These are phyloP conservation scores for Agriopis aurantiaria DNA, from an alignment of 2,888 invertebrate species.

Conservation along the genomic window DNA sequence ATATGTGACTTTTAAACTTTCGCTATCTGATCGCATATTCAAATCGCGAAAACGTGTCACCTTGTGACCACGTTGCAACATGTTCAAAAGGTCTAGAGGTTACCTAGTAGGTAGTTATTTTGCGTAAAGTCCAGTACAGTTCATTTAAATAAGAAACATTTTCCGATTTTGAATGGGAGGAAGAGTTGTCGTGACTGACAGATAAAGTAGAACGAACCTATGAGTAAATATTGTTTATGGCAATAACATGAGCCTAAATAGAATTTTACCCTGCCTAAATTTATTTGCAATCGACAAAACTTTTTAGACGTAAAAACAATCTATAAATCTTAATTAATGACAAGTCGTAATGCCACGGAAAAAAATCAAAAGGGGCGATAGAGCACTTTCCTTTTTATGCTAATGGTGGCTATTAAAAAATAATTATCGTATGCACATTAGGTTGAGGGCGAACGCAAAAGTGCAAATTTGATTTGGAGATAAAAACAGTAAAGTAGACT, in stretches of 20 bases:
- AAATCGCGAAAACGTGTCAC: too few relatives aligned
- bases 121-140: too few relatives aligned
- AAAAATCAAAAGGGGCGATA: slow-evolving; percentile 45
- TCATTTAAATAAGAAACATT: too few relatives aligned
- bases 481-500: slow-evolving; percentile 23
- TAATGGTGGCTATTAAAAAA: slow-evolving; percentile 57
- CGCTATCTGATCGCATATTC: too few relatives aligned
- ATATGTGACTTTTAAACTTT: too few relatives aligned
- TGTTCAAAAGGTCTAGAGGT: too few relatives aligned
- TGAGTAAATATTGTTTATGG: too few relatives aligned
- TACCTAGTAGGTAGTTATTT: too few relatives aligned
- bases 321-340: slow-evolving; percentile 45
- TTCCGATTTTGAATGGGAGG: too few relatives aligned
- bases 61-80: too few relatives aligned
- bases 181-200: neutral
- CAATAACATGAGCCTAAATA: neutral
- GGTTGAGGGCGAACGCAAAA: slow-evolving; percentile 37
- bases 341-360: slow-evolving; percentile 49
- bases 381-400: slow-evolving; percentile 45
- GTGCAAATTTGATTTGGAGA: slow-evolving; percentile 40
- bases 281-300: neutral
- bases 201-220: neutral
- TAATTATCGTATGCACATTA: slow-evolving; percentile 50
- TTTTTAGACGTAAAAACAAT: slow-evolving; percentile 17
- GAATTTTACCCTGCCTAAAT: neutral